Evolutionary conservation across 1,140 invertebrate species (phyloP).

Genomic region (silkworm (Bombyx mori)): DNA sequence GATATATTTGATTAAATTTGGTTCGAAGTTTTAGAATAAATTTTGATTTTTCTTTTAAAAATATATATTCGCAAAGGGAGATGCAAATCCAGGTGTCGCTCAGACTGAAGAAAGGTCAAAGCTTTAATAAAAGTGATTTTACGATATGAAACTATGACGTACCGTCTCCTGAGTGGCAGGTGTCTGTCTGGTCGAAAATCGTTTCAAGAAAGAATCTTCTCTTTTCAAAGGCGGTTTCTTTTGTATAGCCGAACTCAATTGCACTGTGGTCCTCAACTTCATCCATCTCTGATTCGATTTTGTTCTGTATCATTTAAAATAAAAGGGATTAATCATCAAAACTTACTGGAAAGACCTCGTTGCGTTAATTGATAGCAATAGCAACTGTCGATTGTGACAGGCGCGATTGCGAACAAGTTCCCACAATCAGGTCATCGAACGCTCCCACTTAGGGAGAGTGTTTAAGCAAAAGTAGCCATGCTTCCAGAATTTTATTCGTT

Average conservation of each 20-base stretch:
- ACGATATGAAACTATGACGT: conserved; percentile 36
- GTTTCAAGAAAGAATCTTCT: conserved; percentile 94
- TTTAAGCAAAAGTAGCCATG: conserved; percentile 38
- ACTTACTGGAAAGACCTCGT: conserved; percentile 1
- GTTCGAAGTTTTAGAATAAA: no score
- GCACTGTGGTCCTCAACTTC: conserved; percentile 93
- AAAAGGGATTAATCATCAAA: conserved; percentile 13
- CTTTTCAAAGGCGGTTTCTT: conserved; percentile 89
- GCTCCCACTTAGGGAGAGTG: conserved; percentile 2
- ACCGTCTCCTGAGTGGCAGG: conserved; percentile 87
- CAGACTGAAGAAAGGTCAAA: background rate
- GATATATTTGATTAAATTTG: no score
- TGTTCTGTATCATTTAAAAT: conserved; percentile 73
- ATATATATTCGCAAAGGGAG: no score
- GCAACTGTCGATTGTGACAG: conserved; percentile 2
- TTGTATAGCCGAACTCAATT: conserved; percentile 91
- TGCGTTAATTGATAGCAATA: conserved; percentile 7
- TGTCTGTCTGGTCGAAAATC: conserved; percentile 93
- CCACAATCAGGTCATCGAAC: background rate
- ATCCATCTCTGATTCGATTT: conserved; percentile 95
- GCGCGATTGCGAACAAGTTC: conserved; percentile 2
- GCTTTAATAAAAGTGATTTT: background rate
- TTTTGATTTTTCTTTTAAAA: no score
- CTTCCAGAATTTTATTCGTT: conserved; percentile 20
- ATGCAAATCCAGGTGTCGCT: no score